Percentiles rank a stretch among this genome's conserved stretches.
phyloP scores from a whole-genome alignment of 2,797 vertebrate species.

The Nyctalus aviator region DNA sequence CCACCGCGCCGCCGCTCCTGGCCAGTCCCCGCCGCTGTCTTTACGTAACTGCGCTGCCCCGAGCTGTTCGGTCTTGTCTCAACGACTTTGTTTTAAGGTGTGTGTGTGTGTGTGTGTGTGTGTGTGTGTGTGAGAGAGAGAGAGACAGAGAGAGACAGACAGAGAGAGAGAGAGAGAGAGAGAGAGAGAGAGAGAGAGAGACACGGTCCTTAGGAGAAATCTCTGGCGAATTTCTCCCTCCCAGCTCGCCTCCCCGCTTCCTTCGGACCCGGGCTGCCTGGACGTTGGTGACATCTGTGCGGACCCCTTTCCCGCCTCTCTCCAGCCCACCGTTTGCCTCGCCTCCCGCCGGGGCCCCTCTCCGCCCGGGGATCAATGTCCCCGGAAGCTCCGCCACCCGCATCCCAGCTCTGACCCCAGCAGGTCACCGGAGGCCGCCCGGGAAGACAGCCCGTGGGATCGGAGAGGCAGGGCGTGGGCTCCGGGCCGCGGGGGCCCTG shows the following conservation, averaged over 20 bases:
- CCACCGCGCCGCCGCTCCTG: constrained; percentile 68
- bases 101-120: constrained; percentile 29
- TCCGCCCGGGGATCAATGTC: constrained; percentile 81
- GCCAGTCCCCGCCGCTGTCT: constrained; percentile 64
- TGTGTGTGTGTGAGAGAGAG: not conserved
- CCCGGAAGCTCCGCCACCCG: constrained; percentile 68
- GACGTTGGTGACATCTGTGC: not conserved
- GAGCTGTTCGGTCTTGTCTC: constrained; percentile 80
- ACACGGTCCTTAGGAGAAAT: constrained; percentile 14
- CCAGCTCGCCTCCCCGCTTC: not conserved
- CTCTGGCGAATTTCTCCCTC: not conserved
- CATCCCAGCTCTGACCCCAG: constrained; percentile 40
- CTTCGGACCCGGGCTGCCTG: not conserved
- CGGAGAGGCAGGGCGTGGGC: not conserved
- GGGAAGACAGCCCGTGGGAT: constrained; percentile 13
- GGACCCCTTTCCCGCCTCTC: constrained; percentile 50
- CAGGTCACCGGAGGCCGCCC: constrained; percentile 61
- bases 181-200: not conserved
- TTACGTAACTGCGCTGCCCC: constrained; percentile 70
- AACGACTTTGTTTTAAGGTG: constrained; percentile 74
- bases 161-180: not conserved
- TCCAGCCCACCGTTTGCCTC: constrained; percentile 13
- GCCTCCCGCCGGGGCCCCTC: constrained; percentile 84
- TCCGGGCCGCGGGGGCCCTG: constrained; percentile 1
- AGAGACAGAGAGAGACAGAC: constrained; percentile 6